Conservation (phyloP, 2,888 invertebrate genomes). For the Nezara viridula region DNA sequence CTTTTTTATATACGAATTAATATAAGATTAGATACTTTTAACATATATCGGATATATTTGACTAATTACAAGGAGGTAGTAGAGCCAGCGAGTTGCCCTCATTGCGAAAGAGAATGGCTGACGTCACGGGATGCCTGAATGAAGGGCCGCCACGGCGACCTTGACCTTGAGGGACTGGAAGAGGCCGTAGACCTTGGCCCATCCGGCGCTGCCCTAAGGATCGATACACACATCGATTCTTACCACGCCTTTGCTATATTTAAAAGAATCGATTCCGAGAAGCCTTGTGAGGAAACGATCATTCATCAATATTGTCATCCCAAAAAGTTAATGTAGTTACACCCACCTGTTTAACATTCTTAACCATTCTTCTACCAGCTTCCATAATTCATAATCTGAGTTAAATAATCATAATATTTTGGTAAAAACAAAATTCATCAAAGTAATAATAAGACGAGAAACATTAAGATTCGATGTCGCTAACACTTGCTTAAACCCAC, state of each 20-base stretch:
- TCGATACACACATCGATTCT: not conserved
- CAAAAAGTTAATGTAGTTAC: no score
- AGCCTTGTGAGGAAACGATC: not conserved
- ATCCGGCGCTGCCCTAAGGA: not conserved
- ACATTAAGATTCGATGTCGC: no score
- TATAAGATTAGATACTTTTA: not conserved
- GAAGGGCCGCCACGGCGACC: not conserved
- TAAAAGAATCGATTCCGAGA: not conserved
- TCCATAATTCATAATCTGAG: no score
- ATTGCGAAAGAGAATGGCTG: slow-evolving; percentile 24
- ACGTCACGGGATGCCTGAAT: slow-evolving; percentile 34
- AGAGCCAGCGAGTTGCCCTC: not conserved
- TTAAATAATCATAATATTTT: no score
- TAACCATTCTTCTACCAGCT: not conserved
- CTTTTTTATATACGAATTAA: not conserved
- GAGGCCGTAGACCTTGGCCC: slow-evolving; percentile 17
- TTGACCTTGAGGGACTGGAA: slow-evolving; percentile 10
- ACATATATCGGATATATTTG: not conserved
- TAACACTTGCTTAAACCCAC: no score
- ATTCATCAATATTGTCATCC: not conserved
- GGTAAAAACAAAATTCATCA: no score
- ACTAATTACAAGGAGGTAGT: not conserved
- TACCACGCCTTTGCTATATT: not conserved
- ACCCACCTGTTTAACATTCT: no score
- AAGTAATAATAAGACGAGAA: no score